These are phyloP conservation scores for Emydocephalus ijimae DNA, from an alignment of 2,113 vertebrate species.

Conservation along the genomic window DNA sequence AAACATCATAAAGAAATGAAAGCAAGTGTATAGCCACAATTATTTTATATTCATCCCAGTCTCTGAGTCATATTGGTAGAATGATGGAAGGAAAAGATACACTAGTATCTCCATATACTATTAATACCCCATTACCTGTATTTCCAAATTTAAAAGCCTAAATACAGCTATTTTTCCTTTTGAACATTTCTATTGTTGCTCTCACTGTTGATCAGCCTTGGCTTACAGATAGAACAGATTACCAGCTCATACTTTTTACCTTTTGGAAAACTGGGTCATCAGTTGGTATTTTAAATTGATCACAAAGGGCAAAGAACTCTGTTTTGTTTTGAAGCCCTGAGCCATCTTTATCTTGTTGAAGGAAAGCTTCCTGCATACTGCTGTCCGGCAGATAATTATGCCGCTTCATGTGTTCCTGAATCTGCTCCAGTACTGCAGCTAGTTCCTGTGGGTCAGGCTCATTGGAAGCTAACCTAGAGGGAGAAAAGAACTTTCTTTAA, in stretches of 20 bases:
- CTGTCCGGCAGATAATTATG: conserved; percentile 40
- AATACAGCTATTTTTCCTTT: neutral
- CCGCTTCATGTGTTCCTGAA: conserved; percentile 63
- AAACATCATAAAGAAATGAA: neutral
- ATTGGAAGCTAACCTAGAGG: conserved; percentile 30
- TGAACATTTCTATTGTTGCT: neutral
- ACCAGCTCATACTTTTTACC: conserved; percentile 53
- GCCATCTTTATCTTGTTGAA: conserved; percentile 55
- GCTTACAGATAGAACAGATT: neutral
- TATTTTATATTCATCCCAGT: neutral
- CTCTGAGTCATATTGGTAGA: neutral
- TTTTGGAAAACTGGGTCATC: conserved; percentile 58
- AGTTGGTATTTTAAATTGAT: conserved; percentile 52
- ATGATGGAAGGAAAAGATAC: neutral
- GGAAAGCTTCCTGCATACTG: conserved; percentile 48
- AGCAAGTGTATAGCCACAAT: neutral
- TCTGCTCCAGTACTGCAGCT: conserved; percentile 49
- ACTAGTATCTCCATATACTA: neutral
- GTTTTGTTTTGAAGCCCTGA: conserved; percentile 62
- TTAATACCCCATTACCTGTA: neutral
- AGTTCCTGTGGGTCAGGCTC: conserved; percentile 33
- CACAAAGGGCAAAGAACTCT: conserved; percentile 61
- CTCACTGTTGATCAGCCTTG: neutral
- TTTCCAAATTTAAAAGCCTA: neutral
- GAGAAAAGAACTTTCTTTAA: conserved; percentile 6